phyloP scores from a whole-genome alignment of 2,113 vertebrate genomes.

The Butorides virescens region DNA sequence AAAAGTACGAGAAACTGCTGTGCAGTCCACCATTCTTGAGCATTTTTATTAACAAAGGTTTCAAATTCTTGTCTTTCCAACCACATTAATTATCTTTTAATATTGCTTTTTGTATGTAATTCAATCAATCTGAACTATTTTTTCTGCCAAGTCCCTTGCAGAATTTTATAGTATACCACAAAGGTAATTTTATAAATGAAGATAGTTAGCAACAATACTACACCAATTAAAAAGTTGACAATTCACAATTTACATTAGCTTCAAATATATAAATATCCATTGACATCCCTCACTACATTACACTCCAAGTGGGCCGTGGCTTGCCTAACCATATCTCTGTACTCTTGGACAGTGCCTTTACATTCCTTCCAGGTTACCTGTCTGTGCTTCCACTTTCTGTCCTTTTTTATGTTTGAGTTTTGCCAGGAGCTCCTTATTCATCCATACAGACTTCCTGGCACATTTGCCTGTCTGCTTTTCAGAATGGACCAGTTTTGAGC shows the following conservation, averaged over 20 bases:
- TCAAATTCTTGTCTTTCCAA: neutral
- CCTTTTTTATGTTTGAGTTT: neutral
- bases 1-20: neutral
- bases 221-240: neutral
- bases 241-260: neutral
- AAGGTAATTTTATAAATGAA: neutral
- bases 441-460: neutral
- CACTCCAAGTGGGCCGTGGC: neutral
- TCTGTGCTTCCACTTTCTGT: neutral
- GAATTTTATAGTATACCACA: neutral
- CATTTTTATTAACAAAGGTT: neutral
- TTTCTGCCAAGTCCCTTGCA: neutral
- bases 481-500: neutral
- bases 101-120: neutral
- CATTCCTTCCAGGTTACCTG: neutral
- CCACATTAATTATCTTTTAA: neutral
- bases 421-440: neutral
- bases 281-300: neutral
- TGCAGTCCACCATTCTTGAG: neutral
- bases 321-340: neutral
- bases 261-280: neutral
- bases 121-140: neutral
- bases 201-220: neutral
- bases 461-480: neutral
- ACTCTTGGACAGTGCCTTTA: neutral